phyloP scores from a whole-genome alignment of 92 coral and sea anemone genomes.

The Zoanthus solanderi region DNA sequence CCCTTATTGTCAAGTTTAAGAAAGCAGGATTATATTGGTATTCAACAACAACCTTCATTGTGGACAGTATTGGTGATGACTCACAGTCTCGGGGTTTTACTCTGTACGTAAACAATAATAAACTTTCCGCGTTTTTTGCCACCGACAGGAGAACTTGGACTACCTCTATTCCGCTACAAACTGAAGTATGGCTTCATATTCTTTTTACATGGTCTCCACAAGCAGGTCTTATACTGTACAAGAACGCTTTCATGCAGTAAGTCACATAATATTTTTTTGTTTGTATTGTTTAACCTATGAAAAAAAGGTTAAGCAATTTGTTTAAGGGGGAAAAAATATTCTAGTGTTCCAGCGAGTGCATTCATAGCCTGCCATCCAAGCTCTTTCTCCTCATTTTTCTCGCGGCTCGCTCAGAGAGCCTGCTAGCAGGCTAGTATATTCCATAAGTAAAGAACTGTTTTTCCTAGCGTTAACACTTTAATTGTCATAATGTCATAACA shows the following conservation, averaged over 20 bases:
- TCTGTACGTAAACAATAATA: conserved; percentile 65
- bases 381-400: too few species aligned
- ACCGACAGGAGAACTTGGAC: conserved; percentile 57
- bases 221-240: conserved; percentile 60
- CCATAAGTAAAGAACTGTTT: too few species aligned
- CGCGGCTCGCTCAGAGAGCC: too few species aligned
- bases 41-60: neutral
- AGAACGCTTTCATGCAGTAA: conserved; percentile 75
- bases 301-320: too few species aligned
- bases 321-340: too few species aligned
- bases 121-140: conserved; percentile 68
- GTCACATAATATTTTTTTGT: neutral
- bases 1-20: neutral
- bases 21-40: neutral
- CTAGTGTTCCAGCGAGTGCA: too few species aligned
- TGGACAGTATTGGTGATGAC: conserved; percentile 52
- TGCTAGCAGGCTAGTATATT: too few species aligned
- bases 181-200: conserved; percentile 89
- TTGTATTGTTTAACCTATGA: too few species aligned
- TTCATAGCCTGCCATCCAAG: too few species aligned
- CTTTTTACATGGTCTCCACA: conserved; percentile 79
- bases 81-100: conserved; percentile 78
- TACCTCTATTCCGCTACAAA: conserved; percentile 48
- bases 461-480: too few species aligned
- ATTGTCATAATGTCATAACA: too few species aligned